A percentile compares a stretch with the other conserved stretches of the same genome.
These are phyloP conservation scores for Lithobates pipiens DNA, from an alignment of 2,797 vertebrate genomes.

Conservation along the genomic window DNA sequence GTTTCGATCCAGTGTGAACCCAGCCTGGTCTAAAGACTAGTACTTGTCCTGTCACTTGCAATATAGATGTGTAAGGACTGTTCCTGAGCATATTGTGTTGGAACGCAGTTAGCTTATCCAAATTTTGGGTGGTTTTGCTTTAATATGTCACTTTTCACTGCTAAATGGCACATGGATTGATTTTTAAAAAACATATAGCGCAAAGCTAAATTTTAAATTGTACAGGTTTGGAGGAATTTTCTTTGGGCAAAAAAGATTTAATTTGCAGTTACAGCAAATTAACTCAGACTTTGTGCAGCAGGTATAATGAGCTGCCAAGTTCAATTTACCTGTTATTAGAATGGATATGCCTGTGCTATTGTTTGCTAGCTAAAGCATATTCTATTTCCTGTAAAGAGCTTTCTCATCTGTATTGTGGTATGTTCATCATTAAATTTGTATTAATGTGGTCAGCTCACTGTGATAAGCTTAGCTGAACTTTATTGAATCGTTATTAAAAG, in stretches of 20 bases:
- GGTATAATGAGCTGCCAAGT: slow-evolving; percentile 5
- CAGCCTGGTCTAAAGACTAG: too few species aligned
- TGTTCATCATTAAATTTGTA: slow-evolving; percentile 25
- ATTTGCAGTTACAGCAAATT: not conserved
- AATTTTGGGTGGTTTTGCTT: too few species aligned
- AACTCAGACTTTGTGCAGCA: slow-evolving; percentile 1
- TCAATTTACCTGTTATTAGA: slow-evolving; percentile 6
- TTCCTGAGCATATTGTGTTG: too few species aligned
- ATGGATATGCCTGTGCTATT: slow-evolving; percentile 8
- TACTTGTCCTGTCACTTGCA: too few species aligned
- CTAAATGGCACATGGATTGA: too few species aligned
- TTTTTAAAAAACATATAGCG: too few species aligned
- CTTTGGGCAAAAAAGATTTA: not conserved
- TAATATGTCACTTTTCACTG: too few species aligned
- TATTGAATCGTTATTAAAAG: slow-evolving; percentile 22
- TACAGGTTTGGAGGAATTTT: not conserved
- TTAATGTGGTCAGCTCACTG: slow-evolving; percentile 13
- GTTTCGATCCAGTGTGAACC: too few species aligned
- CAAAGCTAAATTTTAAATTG: not conserved
- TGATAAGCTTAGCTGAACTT: slow-evolving; percentile 19
- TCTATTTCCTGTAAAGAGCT: slow-evolving; percentile 11
- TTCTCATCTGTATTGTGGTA: slow-evolving; percentile 18
- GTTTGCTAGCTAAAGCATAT: slow-evolving; percentile 15
- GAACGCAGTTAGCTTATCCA: too few species aligned
- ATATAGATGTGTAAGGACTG: too few species aligned